Evolutionary conservation across 2,888 invertebrate genomes (phyloP).

Genomic region (Epinotia brunnichana): DNA sequence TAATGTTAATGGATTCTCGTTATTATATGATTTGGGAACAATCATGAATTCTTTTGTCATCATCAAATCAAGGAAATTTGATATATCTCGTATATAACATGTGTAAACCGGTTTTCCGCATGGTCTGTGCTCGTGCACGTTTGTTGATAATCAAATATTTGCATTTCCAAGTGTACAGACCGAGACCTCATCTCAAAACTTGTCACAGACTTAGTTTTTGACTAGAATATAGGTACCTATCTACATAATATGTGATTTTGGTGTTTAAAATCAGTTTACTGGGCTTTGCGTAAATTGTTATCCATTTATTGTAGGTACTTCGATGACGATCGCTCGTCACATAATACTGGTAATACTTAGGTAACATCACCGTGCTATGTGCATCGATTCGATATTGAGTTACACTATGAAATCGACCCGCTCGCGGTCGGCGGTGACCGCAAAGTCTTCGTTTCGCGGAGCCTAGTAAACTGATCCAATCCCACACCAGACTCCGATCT

Average conservation of each 20-base stretch:
- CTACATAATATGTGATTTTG: not conserved
- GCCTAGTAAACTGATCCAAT: slow-evolving; percentile 73
- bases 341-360: not conserved
- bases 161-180: slow-evolving; percentile 19
- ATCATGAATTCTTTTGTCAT: not conserved
- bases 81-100: not conserved
- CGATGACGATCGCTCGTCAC: not conserved
- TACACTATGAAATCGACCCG: slow-evolving; percentile 51
- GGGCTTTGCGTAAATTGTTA: slow-evolving; percentile 8
- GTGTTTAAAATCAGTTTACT: slow-evolving; percentile 25
- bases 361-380: not conserved
- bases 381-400: slow-evolving; percentile 46
- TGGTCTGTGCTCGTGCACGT: not conserved
- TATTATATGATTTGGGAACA: too few relatives aligned
- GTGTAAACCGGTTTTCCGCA: not conserved
- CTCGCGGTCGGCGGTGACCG: slow-evolving; percentile 52
- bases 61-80: not conserved
- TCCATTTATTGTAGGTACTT: not conserved
- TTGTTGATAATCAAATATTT: slow-evolving; percentile 31
- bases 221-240: not conserved
- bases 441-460: slow-evolving; percentile 47
- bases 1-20: not conserved
- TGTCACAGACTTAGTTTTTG: not conserved
- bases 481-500: slow-evolving; percentile 60
- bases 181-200: slow-evolving; percentile 15